Conservation (phyloP, 1,140 invertebrate genomes). For the Apocrypta bakeri region DNA sequence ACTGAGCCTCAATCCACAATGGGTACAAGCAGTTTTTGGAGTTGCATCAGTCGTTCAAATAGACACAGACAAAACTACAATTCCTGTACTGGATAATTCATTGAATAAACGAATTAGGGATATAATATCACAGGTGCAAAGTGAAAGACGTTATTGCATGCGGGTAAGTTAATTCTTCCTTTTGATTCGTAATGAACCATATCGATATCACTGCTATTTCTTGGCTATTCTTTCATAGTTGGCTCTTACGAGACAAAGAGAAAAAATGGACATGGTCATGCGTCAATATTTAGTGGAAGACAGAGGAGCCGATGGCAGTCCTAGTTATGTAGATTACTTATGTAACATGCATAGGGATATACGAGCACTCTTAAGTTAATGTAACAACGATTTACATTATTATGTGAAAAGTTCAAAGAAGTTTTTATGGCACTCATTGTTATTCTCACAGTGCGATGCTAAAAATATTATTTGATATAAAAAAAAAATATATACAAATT, state of each 20-base stretch:
- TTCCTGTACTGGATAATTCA: conserved; percentile 88
- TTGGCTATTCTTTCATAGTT: conserved; percentile 78
- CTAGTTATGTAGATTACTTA: conserved; percentile 97
- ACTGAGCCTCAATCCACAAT: conserved; percentile 81
- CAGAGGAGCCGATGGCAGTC: conserved; percentile 87
- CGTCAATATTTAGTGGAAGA: conserved; percentile 98
- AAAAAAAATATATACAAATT: conserved; percentile 34
- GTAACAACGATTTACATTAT: conserved; percentile 41
- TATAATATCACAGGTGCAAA: conserved; percentile 82
- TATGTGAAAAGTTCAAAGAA: not conserved
- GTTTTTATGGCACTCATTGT: conserved; percentile 4
- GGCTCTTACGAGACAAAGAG: conserved; percentile 92
- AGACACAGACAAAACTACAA: conserved; percentile 85
- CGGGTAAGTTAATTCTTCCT: conserved; percentile 80
- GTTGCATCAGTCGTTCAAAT: conserved; percentile 87
- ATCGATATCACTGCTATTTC: not conserved
- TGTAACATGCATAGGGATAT: conserved; percentile 99
- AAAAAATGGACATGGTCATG: conserved; percentile 96
- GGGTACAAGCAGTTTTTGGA: conserved; percentile 91
- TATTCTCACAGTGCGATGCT: not conserved
- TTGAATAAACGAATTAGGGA: conserved; percentile 83
- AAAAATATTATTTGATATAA: conserved; percentile 30
- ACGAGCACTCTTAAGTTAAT: conserved; percentile 84
- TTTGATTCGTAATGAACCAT: conserved; percentile 9
- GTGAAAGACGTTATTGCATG: conserved; percentile 86